A percentile compares a stretch with the other conserved stretches of the same genome.
Evolutionary conservation across 2,113 vertebrate genomes (phyloP).

Genomic region (Chamaetylas fuelleborni): DNA sequence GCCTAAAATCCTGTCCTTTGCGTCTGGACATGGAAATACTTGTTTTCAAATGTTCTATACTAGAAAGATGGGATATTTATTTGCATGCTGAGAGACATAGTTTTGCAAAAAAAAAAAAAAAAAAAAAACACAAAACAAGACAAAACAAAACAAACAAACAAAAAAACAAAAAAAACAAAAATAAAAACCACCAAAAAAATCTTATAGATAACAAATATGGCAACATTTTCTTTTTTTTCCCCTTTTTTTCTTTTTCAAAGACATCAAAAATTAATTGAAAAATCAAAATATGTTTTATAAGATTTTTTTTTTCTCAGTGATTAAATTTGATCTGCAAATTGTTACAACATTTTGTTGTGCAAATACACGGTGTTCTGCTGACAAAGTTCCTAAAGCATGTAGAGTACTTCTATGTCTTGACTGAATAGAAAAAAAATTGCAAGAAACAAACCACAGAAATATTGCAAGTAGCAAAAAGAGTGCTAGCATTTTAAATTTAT

Average conservation of each 20-base stretch:
- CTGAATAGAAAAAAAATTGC: background rate
- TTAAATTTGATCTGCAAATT: background rate
- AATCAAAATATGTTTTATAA: background rate
- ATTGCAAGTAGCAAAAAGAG: background rate
- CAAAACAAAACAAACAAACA: too few relatives aligned
- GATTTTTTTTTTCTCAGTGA: background rate
- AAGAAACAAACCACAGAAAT: background rate
- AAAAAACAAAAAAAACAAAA: too few relatives aligned
- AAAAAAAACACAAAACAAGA: background rate
- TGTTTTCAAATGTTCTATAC: background rate
- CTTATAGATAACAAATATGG: background rate
- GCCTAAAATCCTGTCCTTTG: background rate
- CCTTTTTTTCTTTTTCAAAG: background rate
- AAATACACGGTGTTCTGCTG: background rate
- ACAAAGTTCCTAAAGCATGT: background rate
- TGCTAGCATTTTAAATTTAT: background rate
- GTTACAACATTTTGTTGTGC: background rate
- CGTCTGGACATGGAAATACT: background rate
- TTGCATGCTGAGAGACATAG: background rate
- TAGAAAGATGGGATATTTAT: background rate
- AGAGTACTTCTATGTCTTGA: background rate
- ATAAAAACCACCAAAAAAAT: too few relatives aligned
- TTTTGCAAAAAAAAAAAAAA: background rate
- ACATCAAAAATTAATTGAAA: background rate
- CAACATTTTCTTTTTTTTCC: background rate